These are phyloP conservation scores for Archaeoteleia sp. DNA, from an alignment of 2,888 invertebrate genomes.

Conservation along the genomic window DNA sequence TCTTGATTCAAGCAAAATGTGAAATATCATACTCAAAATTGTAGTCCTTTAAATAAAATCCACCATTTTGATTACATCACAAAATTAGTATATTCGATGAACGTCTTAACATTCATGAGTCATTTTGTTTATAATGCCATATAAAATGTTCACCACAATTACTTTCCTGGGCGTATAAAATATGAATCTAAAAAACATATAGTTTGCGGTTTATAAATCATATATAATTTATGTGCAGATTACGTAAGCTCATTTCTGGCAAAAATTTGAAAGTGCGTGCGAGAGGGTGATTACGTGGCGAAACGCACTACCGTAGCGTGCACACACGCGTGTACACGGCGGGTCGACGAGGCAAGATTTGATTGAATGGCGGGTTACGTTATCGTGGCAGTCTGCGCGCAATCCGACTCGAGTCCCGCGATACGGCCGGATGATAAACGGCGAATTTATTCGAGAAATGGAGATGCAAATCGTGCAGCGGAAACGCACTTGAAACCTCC, in stretches of 20 bases:
- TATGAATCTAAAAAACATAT: too few species aligned
- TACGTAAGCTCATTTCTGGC: constrained; percentile 36
- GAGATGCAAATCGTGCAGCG: constrained; percentile 61
- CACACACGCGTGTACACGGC: constrained; percentile 40
- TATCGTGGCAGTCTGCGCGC: constrained; percentile 45
- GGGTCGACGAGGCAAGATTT: constrained; percentile 44
- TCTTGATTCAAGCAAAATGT: too few species aligned
- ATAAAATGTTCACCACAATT: too few species aligned
- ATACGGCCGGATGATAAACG: constrained; percentile 54
- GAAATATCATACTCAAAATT: too few species aligned
- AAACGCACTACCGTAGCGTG: constrained; percentile 29
- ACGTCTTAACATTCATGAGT: too few species aligned
- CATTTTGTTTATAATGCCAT: too few species aligned
- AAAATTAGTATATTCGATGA: too few species aligned
- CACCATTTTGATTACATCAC: too few species aligned
- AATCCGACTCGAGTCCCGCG: constrained; percentile 46
- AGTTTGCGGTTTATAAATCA: too few species aligned
- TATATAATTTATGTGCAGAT: too few species aligned
- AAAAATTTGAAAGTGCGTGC: constrained; percentile 45
- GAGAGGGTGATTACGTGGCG: constrained; percentile 42
- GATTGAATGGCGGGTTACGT: constrained; percentile 46
- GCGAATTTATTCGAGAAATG: constrained; percentile 51
- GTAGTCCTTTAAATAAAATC: too few species aligned
- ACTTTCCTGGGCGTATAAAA: too few species aligned
- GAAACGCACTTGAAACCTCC: constrained; percentile 59